phyloP scores from a whole-genome alignment of 2,797 vertebrate species.

The Hypotaenidia philippensis region DNA sequence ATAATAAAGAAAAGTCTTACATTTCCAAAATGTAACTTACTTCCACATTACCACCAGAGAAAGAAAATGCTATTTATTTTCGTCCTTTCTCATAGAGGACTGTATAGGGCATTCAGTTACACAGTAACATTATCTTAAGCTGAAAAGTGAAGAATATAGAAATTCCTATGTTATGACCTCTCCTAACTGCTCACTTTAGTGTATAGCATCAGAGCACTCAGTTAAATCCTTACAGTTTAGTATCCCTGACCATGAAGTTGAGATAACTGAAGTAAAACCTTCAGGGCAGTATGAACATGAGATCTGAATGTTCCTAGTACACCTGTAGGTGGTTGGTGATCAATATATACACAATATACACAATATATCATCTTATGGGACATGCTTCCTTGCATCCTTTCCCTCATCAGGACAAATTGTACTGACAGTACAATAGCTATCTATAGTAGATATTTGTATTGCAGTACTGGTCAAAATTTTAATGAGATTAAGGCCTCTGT shows the following conservation, averaged over 20 bases:
- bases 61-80: background rate
- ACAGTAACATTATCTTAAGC: background rate
- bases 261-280: background rate
- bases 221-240: background rate
- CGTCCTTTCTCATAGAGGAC: fast-evolving
- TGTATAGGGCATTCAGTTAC: background rate
- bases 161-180: background rate
- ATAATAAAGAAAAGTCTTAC: background rate
- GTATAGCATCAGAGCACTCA: background rate
- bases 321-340: background rate
- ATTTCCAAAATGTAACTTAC: background rate
- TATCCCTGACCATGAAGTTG: background rate
- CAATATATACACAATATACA: background rate
- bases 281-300: background rate
- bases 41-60: background rate
- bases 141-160: background rate
- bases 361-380: background rate
- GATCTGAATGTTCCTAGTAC: background rate
- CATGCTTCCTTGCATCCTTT: background rate
- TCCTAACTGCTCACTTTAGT: background rate
- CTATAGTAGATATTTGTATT: background rate
- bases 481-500: background rate
- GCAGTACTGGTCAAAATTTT: background rate
- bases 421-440: background rate
- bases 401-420: background rate